phyloP scores from a whole-genome alignment of 2,113 vertebrate genomes.

The Mesembrinibis cayennensis region DNA sequence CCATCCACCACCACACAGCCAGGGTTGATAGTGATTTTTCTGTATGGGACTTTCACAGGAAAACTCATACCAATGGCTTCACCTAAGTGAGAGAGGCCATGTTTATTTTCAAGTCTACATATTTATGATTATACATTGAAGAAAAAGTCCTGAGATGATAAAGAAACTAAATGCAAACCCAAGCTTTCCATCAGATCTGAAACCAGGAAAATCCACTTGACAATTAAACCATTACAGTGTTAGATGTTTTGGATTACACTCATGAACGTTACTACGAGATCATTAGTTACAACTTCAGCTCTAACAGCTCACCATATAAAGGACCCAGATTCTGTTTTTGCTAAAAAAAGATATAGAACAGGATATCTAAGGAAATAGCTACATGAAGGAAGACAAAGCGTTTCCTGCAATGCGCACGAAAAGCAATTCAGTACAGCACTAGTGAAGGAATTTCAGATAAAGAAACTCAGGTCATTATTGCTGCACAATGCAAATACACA shows the following conservation, averaged over 20 bases:
- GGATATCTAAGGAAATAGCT: neutral
- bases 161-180: neutral
- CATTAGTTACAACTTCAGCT: neutral
- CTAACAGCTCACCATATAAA: neutral
- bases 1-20: conserved; percentile 82
- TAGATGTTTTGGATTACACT: neutral
- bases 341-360: neutral
- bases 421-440: neutral
- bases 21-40: conserved; percentile 80
- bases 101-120: neutral
- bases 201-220: neutral
- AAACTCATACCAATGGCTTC: conserved; percentile 81
- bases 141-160: neutral
- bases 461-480: neutral
- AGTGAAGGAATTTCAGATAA: neutral
- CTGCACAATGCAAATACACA: neutral
- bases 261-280: neutral
- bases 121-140: neutral
- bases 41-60: conserved; percentile 81
- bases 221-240: neutral
- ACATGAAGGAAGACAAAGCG: neutral
- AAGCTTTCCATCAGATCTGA: neutral
- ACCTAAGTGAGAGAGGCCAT: conserved; percentile 42
- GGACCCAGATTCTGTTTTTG: neutral
- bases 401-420: neutral